Evolutionary conservation across 2,113 vertebrate species (phyloP), one percentile per base, ranked within the genome.

Genomic region (Isurus oxyrinchus): DNA sequence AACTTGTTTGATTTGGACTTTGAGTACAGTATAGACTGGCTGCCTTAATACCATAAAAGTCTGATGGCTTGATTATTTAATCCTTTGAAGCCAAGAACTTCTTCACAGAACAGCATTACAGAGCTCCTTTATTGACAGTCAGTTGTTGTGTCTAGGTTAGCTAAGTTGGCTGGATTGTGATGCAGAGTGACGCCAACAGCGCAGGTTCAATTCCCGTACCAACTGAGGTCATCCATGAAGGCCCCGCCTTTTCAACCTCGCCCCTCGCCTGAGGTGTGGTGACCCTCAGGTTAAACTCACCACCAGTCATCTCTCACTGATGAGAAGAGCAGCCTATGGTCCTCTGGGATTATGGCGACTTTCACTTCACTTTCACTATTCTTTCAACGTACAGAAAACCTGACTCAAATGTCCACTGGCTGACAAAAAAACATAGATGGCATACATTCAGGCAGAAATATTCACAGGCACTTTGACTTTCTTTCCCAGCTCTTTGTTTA

Each of bases 51-150:
- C 66, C 25, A 72, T 95, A 49, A 95, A 95, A 76, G 94, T 95
- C 94, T 95, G 67, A 95, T 95, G 13, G 27, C 66, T 95, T 95
- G 94, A 95, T 72, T 95, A 95, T 95, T 72, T 95, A 95, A 95
- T 95, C 66, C 94, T 95, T 95, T 95, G 94, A 95, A 72, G 94
- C 94, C 67, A 76, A 53, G 72, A 95, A 95, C 44, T 76, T 95
- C 63, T 69, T 49, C 67, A 95, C 67, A 95, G 44, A 72, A 69
- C 66, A 95, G 67, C 21, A 53, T 55, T 67, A 55, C 94, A 72
- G 67, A 95, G 66, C 94, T 95, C 94, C 94, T 95, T 19, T 95
- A 72, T 95, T 95, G 49, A 44, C 44, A 76, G 67, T 72, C 66
- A 95, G 53, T 95, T 49, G 94, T 69, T 95, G 94, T 95, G 44